Evolutionary conservation across 2,888 invertebrate genomes (phyloP).

Genomic region (Pachliopta kotzebuea): DNA sequence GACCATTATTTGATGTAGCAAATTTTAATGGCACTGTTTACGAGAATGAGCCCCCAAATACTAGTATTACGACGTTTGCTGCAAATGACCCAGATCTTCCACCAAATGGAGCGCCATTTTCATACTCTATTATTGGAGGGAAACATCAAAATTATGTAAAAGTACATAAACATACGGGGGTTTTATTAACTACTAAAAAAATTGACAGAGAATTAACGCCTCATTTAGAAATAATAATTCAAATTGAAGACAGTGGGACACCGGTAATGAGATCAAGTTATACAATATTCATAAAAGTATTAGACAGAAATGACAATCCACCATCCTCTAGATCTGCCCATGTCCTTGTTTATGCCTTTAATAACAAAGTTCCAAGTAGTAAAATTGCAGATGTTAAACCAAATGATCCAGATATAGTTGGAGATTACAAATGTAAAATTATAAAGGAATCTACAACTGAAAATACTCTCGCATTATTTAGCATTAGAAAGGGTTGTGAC

Average conservation of each 20-base stretch:
- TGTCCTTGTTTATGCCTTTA: constrained; percentile 88
- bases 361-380: constrained; percentile 87
- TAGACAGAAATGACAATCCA: constrained; percentile 95
- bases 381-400: constrained; percentile 96
- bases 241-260: constrained; percentile 93
- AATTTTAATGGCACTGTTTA: constrained; percentile 88
- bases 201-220: constrained; percentile 92
- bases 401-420: constrained; percentile 93
- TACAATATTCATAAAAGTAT: constrained; percentile 86
- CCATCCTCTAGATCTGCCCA: constrained; percentile 91
- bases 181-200: constrained; percentile 87
- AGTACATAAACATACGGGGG: constrained; percentile 89
- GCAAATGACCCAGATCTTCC: constrained; percentile 94
- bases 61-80: constrained; percentile 90
- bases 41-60: constrained; percentile 93
- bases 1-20: constrained; percentile 88
- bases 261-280: constrained; percentile 92
- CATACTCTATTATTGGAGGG: constrained; percentile 89
- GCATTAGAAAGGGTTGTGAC: constrained; percentile 89
- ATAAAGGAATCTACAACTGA: constrained; percentile 84
- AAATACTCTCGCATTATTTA: constrained; percentile 80
- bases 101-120: constrained; percentile 95
- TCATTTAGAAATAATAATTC: constrained; percentile 86
- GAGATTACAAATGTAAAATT: constrained; percentile 93
- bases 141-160: constrained; percentile 87